Percentiles rank a stretch among this genome's conserved stretches.
phyloP scores from a whole-genome alignment of 2,797 vertebrate species.

The Gymnothorax reevesii region DNA sequence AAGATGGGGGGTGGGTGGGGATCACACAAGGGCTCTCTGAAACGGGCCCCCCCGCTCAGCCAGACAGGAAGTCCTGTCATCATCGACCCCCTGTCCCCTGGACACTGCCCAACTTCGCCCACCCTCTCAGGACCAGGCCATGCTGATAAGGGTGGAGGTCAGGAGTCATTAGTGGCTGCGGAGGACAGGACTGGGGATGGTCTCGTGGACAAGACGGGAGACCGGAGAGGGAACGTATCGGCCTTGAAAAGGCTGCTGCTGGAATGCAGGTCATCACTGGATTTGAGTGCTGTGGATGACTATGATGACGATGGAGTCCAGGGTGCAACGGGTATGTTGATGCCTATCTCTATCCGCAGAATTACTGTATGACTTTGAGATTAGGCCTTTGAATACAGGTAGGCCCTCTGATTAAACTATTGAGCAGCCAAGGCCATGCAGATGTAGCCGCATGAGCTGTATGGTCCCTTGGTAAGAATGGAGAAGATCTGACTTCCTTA shows the following conservation, averaged over 20 bases:
- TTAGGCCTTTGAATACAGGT: neutral
- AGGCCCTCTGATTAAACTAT: neutral
- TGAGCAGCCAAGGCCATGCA: neutral
- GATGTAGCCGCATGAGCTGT: neutral
- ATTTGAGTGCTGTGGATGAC: constrained; percentile 46
- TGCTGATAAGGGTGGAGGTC: constrained; percentile 61
- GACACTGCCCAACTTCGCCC: constrained; percentile 39
- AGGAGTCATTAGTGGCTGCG: constrained; percentile 49
- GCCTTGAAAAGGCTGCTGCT: constrained; percentile 59
- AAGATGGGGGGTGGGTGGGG: neutral
- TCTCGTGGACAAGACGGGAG: constrained; percentile 28
- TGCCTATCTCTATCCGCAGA: neutral
- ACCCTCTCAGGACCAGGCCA: constrained; percentile 45
- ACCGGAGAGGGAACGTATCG: constrained; percentile 47
- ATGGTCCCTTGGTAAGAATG: neutral
- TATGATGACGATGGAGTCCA: constrained; percentile 47
- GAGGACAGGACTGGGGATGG: neutral
- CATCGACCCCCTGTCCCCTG: neutral
- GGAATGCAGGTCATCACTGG: constrained; percentile 63
- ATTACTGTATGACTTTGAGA: neutral
- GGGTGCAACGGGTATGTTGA: constrained; percentile 58
- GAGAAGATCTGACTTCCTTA: neutral
- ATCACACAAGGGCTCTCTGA: constrained; percentile 13
- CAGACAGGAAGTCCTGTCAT: constrained; percentile 40
- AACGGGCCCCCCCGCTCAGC: constrained; percentile 35